These are phyloP conservation scores for Scaptomyza reducta DNA, from an alignment of 2,888 invertebrate genomes.

Conservation along the genomic window DNA sequence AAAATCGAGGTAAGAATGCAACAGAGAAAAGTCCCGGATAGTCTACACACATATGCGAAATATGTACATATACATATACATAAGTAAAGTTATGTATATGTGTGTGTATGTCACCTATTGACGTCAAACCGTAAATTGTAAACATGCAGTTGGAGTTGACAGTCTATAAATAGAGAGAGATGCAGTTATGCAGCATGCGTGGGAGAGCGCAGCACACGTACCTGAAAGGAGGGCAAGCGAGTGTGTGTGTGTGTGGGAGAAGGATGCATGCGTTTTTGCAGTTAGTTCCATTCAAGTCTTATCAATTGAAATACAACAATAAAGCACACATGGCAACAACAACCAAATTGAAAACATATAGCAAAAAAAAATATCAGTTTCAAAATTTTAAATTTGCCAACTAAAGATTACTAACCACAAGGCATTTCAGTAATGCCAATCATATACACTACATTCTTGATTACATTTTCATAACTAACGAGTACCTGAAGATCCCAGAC, in stretches of 20 bases:
- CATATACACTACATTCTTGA: neutral
- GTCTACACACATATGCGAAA: slow-evolving; percentile 7
- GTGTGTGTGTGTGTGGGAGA: neutral
- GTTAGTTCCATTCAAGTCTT: slow-evolving; percentile 4
- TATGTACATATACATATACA: neutral
- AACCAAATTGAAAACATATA: neutral
- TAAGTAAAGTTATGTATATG: neutral
- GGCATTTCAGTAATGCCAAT: neutral
- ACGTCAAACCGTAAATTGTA: slow-evolving; percentile 36
- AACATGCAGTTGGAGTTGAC: slow-evolving; percentile 27
- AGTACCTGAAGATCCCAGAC: neutral
- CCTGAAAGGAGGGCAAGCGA: neutral
- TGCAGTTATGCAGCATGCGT: slow-evolving; percentile 6
- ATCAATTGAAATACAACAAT: neutral
- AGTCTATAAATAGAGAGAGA: slow-evolving; percentile 7
- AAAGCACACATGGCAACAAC: no score
- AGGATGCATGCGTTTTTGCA: slow-evolving; percentile 4
- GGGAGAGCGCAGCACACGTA: slow-evolving; percentile 1
- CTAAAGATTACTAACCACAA: neutral
- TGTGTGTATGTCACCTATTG: slow-evolving; percentile 16
- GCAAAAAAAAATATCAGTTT: neutral
- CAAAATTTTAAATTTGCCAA: neutral
- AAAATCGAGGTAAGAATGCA: slow-evolving; percentile 14
- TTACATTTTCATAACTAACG: neutral
- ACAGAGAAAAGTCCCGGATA: slow-evolving; percentile 23